Base-by-base conservation (phyloP, 2,888 invertebrate species). In the Scaeva pyrastri region DNA sequence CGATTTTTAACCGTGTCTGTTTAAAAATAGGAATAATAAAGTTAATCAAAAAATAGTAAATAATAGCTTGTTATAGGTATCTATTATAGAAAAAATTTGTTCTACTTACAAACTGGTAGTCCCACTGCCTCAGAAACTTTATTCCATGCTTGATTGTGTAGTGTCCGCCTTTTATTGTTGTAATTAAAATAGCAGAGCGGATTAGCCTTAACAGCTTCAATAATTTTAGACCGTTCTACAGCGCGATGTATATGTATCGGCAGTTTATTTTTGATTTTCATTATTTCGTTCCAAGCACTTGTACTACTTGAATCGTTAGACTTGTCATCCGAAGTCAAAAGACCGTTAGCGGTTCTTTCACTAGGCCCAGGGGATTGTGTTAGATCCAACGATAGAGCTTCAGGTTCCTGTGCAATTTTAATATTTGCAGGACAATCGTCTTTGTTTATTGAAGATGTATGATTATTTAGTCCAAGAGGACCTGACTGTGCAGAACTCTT, bases 61-160 rank as follows among this genome's bases (percentile, higher is more conserved):
- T 2, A 43, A 8, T 21, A 14, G 2, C 1, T 10, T 21, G 5
- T 6, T 19, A 11, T 12, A 23, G 8, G 6, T n/a, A 5, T 3
- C 0, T 31, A 7, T 3, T 31, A 31, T 31, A 2, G 2, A 0
- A 36, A 12, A 12, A 26, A n/a, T 2, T 1, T 11, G 19, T 36
- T 12, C 19, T 60, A 78, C 79, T 74, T 64, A 83, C 83, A 0
- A 14, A 62, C 3, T 6, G 58, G 41, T 4, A 73, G n/a, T 31
- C 68, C 55, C 0, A 68, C 12, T 12, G n/a, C 2, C 12, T 62
- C 7, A 4, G 71, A 48, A 1, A 82, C 58, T 4, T 3, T 12
- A 16, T 48, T 36, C 82, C 82, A 82, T 2, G 81, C 41, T 1
- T 12, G 0, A 0, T 2, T 52, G 14, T 1, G 1, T 52, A 12